Percentiles rank a stretch among this genome's conserved stretches.
phyloP scores from a whole-genome alignment of 37 sponge, comb jelly and placozoan species.

The Beroe forskalii region DNA sequence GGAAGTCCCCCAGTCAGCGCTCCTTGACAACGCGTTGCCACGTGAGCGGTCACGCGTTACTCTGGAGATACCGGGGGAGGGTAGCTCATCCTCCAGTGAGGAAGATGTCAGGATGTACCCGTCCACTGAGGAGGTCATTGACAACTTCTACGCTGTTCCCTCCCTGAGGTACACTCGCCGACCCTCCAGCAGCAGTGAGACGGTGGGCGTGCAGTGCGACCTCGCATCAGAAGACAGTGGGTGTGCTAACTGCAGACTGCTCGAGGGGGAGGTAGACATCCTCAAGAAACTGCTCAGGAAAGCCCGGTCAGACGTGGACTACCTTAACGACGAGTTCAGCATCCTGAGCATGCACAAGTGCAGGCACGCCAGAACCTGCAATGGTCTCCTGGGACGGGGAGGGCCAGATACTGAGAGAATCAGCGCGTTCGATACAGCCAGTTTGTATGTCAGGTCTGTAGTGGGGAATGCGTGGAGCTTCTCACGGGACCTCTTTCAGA shows the following conservation, averaged over 20 bases:
- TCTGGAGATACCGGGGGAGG: neutral
- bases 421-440: neutral
- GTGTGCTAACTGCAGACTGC: neutral
- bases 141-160: neutral
- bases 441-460: neutral
- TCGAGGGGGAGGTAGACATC: neutral
- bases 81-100: neutral
- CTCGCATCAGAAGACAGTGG: neutral
- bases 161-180: neutral
- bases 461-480: neutral
- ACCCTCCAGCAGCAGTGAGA: no score
- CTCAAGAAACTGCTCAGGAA: neutral
- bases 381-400: no score
- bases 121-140: neutral
- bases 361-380: neutral
- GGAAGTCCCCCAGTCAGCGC: neutral
- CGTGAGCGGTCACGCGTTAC: neutral
- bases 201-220: neutral
- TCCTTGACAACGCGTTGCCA: neutral
- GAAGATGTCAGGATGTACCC: conserved; percentile 7
- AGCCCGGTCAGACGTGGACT: neutral
- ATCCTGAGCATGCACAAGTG: neutral
- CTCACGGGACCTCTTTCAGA: neutral
- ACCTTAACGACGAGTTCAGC: conserved; percentile 26
- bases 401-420: neutral